Evolutionary conservation across 2,888 invertebrate genomes (phyloP).

Genomic region (Drosophila prolongata): DNA sequence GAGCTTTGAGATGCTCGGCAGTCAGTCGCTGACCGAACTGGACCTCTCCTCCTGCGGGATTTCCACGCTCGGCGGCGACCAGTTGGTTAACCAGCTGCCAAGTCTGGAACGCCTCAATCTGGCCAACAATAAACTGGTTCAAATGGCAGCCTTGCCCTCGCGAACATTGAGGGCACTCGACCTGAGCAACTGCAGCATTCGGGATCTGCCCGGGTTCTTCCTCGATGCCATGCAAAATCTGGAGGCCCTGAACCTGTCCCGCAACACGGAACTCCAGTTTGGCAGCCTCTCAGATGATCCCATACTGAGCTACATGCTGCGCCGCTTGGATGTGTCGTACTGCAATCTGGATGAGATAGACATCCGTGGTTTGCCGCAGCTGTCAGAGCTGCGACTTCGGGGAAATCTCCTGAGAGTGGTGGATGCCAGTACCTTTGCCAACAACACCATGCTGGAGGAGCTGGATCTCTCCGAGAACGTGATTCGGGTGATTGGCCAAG

Average conservation of each 20-base stretch:
- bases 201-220: constrained; percentile 85
- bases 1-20: constrained; percentile 86
- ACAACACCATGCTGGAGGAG: constrained; percentile 87
- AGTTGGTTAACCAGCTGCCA: constrained; percentile 84
- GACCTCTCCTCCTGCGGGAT: constrained; percentile 88
- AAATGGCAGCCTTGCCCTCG: constrained; percentile 85
- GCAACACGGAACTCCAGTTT: constrained; percentile 86
- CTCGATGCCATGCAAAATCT: constrained; percentile 87
- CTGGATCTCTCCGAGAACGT: constrained; percentile 89
- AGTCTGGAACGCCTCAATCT: constrained; percentile 86
- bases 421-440: constrained; percentile 86
- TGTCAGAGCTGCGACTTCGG: constrained; percentile 86
- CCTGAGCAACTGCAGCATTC: constrained; percentile 86
- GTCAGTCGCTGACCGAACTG: constrained; percentile 86
- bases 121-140: constrained; percentile 85
- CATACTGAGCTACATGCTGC: constrained; percentile 86
- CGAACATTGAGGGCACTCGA: constrained; percentile 86
- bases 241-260: constrained; percentile 87
- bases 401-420: constrained; percentile 88
- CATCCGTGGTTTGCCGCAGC: constrained; percentile 87
- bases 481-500: constrained; percentile 86
- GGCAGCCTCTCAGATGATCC: constrained; percentile 81
- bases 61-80: constrained; percentile 85
- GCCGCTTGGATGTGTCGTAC: constrained; percentile 87
- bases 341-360: constrained; percentile 87